Evolutionary conservation across 2,113 vertebrate genomes (phyloP), one percentile per base, ranked within the genome.

Genomic region (Ictalurus furcatus): DNA sequence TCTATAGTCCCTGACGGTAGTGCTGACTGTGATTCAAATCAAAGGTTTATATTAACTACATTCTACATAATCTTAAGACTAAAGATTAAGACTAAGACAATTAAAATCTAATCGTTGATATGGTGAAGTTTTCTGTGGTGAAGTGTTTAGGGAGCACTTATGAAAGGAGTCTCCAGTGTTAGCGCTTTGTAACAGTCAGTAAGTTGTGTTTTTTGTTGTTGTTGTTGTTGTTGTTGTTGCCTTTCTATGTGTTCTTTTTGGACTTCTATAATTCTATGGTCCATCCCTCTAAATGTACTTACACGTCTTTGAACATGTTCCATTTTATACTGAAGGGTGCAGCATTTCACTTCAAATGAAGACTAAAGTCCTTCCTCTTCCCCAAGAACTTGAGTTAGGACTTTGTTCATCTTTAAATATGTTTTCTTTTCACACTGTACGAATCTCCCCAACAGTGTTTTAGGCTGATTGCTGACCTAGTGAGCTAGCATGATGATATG

Each of bases 261-360:
- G 63, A n/a, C 34, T 19, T 73, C 17, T 73, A 17, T 2, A 21
- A 73, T 34, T 73, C 3, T 34, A 73, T 19, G 17, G 7, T 73
- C 21, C 34, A 40, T 17, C 21, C 21, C 9, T 44, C 21, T 3
- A 40, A 44, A 11, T 25, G 73, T 44, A 23, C 40, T 76, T 7
- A 8, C 40, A 40, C 9, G 4, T 44, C 73, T 23, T 37, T 6
- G 28, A 54, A 30, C 67, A 73, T 19, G 19, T 13, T 52, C 37
- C 8, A 11, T 25, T 80, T 87, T 34, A 23, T 19, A 21, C 86
- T 9, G 58, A 34, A 79, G 86, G 86, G 13, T 74, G 86, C 54
- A 80, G 58, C 74, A 80, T 87, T 87, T 65, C 28, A 21, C 59
- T 21, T 34, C 3, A 59, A 21, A 82, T 58, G n/a, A 81, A 56